Evolutionary conservation across 1,140 invertebrate genomes (phyloP).

Genomic region (Coenobita brevimanus): DNA sequence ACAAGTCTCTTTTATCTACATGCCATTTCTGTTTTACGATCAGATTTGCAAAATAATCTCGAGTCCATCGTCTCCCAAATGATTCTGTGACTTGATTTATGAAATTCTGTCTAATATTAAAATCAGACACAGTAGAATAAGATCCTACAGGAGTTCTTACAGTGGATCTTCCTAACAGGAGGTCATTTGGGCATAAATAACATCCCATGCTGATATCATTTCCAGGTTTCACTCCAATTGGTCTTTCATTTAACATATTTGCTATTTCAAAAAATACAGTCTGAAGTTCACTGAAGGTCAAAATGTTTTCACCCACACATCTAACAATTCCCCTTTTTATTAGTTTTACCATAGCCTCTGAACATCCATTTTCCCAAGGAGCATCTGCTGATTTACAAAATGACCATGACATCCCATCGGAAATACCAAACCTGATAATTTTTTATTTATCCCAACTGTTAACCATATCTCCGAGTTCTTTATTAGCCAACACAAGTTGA

Average conservation of each 20-base stretch:
- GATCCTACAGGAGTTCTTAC: background rate
- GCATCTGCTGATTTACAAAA: slow-evolving; percentile 31
- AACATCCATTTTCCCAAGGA: background rate
- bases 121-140: background rate
- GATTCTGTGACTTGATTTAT: background rate
- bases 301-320: background rate
- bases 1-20: background rate
- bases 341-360: slow-evolving; percentile 2
- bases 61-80: slow-evolving; percentile 13
- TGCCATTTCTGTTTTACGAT: slow-evolving; percentile 21
- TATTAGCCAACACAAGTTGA: slow-evolving; percentile 3
- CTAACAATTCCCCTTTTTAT: background rate
- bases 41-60: background rate
- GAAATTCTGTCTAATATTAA: background rate
- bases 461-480: background rate
- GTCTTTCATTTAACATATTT: slow-evolving; percentile 22
- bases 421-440: background rate
- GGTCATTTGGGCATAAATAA: slow-evolving; percentile 31
- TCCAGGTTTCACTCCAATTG: too few relatives aligned
- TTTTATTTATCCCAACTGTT: slow-evolving; percentile 7
- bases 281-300: slow-evolving; percentile 19
- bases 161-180: background rate
- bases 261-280: slow-evolving; percentile 18
- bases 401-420: background rate
- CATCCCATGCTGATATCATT: background rate